Percentiles rank a stretch among this genome's conserved stretches.
These are phyloP conservation scores for Idaea aversata DNA, from an alignment of 2,888 invertebrate genomes.

Conservation along the genomic window DNA sequence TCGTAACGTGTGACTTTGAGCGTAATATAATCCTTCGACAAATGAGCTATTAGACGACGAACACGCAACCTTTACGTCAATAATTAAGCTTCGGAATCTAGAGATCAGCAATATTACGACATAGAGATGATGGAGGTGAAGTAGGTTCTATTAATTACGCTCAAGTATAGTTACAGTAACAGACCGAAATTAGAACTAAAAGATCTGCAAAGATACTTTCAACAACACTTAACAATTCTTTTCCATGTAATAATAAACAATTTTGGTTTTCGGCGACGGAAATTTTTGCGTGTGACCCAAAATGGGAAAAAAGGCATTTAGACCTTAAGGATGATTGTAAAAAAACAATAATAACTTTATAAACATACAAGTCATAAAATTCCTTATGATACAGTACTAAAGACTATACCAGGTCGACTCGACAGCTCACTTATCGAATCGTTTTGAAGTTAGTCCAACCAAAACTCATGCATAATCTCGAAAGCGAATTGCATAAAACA, in stretches of 20 bases:
- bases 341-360: too few species aligned
- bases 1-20: not conserved
- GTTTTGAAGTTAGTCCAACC: not conserved
- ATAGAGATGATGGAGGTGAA: not conserved
- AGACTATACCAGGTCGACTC: not conserved
- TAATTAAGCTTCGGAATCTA: not conserved
- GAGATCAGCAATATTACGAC: not conserved
- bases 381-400: too few species aligned
- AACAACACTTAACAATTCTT: too few species aligned
- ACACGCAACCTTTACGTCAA: not conserved
- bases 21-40: not conserved
- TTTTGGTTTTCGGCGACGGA: too few species aligned
- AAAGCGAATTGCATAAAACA: not conserved
- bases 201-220: too few species aligned
- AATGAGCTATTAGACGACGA: not conserved
- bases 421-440: not conserved
- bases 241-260: too few species aligned
- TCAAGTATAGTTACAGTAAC: not conserved
- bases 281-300: too few species aligned
- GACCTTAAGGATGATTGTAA: too few species aligned
- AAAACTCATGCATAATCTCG: conserved; percentile 1
- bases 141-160: not conserved
- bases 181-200: too few species aligned
- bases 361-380: too few species aligned
- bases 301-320: too few species aligned